These are phyloP conservation scores for Ifrita kowaldi DNA, from an alignment of 2,113 vertebrate genomes.

Conservation along the genomic window DNA sequence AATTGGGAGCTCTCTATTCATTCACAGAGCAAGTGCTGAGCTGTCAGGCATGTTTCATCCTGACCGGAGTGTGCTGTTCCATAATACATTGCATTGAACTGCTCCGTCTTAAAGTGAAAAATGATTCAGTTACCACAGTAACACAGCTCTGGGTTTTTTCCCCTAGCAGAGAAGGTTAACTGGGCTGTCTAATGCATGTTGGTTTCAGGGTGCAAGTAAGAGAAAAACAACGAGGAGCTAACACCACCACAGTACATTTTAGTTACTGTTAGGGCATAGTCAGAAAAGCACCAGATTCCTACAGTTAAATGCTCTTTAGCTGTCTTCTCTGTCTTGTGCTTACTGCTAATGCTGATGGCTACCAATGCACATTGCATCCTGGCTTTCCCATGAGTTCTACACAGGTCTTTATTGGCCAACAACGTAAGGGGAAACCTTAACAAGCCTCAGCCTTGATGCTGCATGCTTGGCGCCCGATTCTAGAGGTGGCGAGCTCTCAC, in stretches of 20 bases:
- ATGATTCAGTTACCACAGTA: constrained; percentile 77
- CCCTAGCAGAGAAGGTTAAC: constrained; percentile 63
- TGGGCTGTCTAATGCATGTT: constrained; percentile 40
- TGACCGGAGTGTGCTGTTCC: constrained; percentile 28
- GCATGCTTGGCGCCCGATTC: rapidly evolving
- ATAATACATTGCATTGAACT: constrained; percentile 57
- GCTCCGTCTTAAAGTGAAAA: constrained; percentile 59
- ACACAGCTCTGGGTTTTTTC: constrained; percentile 51
- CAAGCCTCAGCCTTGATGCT: not conserved
- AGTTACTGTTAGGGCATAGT: not conserved
- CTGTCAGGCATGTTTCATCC: constrained; percentile 32
- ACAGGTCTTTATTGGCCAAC: not conserved
- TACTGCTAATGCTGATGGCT: not conserved
- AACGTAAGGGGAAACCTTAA: not conserved
- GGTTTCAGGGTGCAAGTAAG: constrained; percentile 34
- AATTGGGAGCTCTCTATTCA: constrained; percentile 61
- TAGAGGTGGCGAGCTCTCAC: not conserved
- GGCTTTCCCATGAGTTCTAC: not conserved
- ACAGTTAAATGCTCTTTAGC: not conserved
- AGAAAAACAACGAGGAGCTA: not conserved
- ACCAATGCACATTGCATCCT: not conserved
- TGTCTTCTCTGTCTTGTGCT: not conserved
- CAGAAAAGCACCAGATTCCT: not conserved
- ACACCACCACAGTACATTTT: constrained; percentile 23
- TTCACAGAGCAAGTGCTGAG: constrained; percentile 10